Conservation (phyloP, 1,140 invertebrate genomes). For the Lepidurus couesii region DNA sequence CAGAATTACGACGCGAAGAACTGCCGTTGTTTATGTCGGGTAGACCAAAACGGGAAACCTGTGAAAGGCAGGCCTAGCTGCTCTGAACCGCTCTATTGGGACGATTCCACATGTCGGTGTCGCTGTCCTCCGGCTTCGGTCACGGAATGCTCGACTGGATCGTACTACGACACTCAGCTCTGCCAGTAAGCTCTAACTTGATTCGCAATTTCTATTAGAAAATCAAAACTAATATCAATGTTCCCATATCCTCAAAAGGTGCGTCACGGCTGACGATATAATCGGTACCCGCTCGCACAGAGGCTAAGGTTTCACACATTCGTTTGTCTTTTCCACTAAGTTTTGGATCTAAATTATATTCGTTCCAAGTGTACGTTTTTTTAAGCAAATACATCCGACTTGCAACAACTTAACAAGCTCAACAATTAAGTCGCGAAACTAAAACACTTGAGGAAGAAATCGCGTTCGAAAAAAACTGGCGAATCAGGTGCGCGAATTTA, state of each 20-base stretch:
- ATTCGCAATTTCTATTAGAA: neutral
- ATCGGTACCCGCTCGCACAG: neutral
- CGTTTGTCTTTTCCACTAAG: no score
- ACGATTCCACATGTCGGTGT: constrained; percentile 28
- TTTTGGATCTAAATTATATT: no score
- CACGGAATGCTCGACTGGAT: constrained; percentile 32
- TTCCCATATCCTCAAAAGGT: neutral
- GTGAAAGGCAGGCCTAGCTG: neutral
- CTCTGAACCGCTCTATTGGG: constrained; percentile 26
- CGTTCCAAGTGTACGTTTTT: no score
- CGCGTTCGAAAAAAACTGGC: no score
- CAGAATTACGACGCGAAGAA: constrained; percentile 29
- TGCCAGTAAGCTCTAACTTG: constrained; percentile 16
- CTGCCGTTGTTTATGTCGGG: constrained; percentile 27
- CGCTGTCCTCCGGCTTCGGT: constrained; percentile 22
- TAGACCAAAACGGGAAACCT: constrained; percentile 16
- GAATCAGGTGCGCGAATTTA: no score
- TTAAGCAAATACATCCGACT: no score
- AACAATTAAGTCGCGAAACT: no score
- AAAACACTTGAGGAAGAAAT: no score
- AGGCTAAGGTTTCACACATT: no score
- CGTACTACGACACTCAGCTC: constrained; percentile 22
- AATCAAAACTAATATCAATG: neutral
- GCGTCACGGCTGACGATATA: constrained; percentile 27
- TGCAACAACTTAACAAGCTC: no score